Evolutionary conservation across 1,140 invertebrate genomes (phyloP).

Genomic region (Zophobas morio): DNA sequence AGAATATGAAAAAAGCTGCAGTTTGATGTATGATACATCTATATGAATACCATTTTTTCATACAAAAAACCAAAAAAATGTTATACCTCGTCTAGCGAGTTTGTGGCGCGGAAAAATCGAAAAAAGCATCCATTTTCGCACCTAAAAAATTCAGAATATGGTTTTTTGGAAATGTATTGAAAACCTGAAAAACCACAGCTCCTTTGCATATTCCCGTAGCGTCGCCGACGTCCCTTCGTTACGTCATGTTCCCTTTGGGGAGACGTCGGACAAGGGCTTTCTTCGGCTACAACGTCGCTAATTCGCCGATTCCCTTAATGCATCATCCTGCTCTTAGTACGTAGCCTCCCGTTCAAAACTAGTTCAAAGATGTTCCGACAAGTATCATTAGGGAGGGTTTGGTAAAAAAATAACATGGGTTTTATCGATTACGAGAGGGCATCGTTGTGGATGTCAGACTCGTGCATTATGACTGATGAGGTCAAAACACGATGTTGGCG

Average conservation of each 20-base stretch:
- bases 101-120: no score
- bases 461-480: conserved; percentile 53
- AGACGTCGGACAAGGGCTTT: not conserved
- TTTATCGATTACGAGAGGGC: conserved; percentile 36
- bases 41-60: no score
- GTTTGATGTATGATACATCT: no score
- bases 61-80: no score
- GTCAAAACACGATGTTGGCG: conserved; percentile 52
- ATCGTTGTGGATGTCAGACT: conserved; percentile 51
- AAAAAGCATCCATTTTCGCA: no score
- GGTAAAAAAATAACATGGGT: conserved; percentile 35
- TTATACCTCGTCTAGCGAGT: no score
- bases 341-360: conserved; percentile 11
- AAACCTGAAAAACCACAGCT: no score
- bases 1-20: no score
- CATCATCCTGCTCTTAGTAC: conserved; percentile 12
- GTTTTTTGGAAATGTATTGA: no score
- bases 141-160: no score
- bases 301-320: conserved; percentile 26
- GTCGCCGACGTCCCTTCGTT: no score
- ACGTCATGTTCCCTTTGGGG: not conserved
- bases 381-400: conserved; percentile 32
- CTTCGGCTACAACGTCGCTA: conserved; percentile 13
- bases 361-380: conserved; percentile 27
- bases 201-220: no score